Evolutionary conservation across 2,113 vertebrate genomes (phyloP).

Genomic region (Thinocorus orbignyianus): DNA sequence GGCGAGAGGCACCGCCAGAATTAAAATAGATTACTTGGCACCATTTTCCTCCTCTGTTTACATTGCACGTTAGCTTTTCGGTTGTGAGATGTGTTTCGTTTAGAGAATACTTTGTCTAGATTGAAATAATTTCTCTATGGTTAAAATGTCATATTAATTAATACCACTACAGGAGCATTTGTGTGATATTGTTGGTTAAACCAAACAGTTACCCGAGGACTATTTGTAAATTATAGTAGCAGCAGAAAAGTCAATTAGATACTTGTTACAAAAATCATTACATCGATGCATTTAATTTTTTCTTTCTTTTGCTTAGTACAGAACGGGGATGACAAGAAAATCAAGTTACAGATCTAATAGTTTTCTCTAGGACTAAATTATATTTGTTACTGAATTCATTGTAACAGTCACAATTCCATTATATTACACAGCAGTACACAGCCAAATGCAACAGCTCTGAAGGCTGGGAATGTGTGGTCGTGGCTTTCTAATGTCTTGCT

Average conservation of each 20-base stretch:
- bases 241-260: conserved; percentile 35
- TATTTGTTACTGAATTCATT: background rate
- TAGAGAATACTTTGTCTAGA: background rate
- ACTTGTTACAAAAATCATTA: conserved; percentile 14
- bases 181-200: background rate
- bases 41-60: background rate
- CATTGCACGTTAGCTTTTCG: background rate
- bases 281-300: background rate
- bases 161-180: background rate
- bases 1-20: background rate
- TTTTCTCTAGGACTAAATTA: background rate
- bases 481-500: background rate
- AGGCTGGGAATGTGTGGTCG: background rate
- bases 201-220: background rate
- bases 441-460: background rate
- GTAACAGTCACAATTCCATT: background rate
- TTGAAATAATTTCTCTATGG: background rate
- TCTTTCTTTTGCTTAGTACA: background rate
- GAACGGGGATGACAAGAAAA: background rate
- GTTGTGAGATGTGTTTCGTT: background rate
- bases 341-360: background rate
- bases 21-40: background rate
- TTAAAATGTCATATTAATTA: background rate
- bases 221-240: conserved; percentile 5
- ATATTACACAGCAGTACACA: background rate